These are phyloP conservation scores for Lymantria dispar DNA, from an alignment of 2,888 invertebrate species.

Conservation along the genomic window DNA sequence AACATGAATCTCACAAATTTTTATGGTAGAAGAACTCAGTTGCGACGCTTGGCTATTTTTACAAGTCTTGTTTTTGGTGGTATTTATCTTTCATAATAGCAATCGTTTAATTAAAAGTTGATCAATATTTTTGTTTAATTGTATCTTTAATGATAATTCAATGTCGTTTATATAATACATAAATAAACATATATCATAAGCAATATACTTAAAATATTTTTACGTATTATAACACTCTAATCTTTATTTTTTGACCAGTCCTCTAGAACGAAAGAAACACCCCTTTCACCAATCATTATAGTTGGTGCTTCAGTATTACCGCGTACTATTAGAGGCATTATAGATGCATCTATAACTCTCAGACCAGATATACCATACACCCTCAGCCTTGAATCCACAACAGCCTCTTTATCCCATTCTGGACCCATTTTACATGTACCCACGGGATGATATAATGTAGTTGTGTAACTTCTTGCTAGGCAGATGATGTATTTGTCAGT, in stretches of 20 bases:
- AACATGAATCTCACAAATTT: too few species aligned
- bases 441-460: constrained; percentile 79
- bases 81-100: too few species aligned
- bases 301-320: constrained; percentile 92
- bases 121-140: too few species aligned
- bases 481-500: constrained; percentile 85
- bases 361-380: constrained; percentile 76
- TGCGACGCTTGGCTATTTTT: too few species aligned
- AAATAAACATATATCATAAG: too few species aligned
- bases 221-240: too few species aligned
- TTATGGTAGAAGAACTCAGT: too few species aligned
- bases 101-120: too few species aligned
- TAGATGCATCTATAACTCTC: constrained; percentile 89
- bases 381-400: constrained; percentile 85
- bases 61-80: too few species aligned
- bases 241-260: constrained; percentile 37
- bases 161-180: too few species aligned
- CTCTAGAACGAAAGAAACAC: constrained; percentile 46
- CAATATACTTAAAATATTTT: too few species aligned
- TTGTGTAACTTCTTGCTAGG: constrained; percentile 62
- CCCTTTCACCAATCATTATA: constrained; percentile 89
- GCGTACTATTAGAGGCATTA: constrained; percentile 90
- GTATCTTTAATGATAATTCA: too few species aligned
- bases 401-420: constrained; percentile 77
- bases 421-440: constrained; percentile 80